Conservation (phyloP, 2,113 vertebrate genomes). For the Candoia aspera region DNA sequence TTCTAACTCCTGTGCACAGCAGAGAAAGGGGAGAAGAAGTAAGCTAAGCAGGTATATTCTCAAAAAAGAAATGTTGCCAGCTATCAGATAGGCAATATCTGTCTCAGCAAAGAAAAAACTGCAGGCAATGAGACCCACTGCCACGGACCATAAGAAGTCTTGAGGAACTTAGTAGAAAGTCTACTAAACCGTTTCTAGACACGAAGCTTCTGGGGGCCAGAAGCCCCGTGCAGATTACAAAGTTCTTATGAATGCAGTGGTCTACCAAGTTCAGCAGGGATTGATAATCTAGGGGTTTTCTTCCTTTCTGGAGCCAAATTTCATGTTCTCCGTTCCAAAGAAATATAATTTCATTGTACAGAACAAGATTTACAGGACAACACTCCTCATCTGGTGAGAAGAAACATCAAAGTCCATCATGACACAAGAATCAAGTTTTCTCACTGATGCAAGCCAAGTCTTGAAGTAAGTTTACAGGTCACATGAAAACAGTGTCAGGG, state of each 20-base stretch:
- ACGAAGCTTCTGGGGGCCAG: no score
- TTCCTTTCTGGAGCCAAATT: neutral
- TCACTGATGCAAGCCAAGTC: neutral
- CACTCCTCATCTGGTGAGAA: neutral
- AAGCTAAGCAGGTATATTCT: neutral
- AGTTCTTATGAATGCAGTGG: neutral
- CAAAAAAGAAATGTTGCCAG: neutral
- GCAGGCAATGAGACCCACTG: neutral
- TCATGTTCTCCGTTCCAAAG: neutral
- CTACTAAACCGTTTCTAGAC: no score
- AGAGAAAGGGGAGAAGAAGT: neutral
- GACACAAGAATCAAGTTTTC: neutral
- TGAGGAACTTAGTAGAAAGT: no score
- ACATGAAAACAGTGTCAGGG: neutral
- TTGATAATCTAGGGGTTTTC: neutral
- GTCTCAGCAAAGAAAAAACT: neutral
- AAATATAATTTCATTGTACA: neutral
- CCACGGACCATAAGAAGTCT: neutral
- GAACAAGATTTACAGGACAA: neutral
- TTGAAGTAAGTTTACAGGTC: neutral
- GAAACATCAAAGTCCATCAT: neutral
- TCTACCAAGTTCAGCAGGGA: neutral
- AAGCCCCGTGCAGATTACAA: neutral
- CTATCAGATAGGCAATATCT: neutral
- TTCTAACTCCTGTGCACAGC: neutral